Base-by-base conservation (phyloP, 2,113 vertebrate species). In the Eudyptes chrysolophus region DNA sequence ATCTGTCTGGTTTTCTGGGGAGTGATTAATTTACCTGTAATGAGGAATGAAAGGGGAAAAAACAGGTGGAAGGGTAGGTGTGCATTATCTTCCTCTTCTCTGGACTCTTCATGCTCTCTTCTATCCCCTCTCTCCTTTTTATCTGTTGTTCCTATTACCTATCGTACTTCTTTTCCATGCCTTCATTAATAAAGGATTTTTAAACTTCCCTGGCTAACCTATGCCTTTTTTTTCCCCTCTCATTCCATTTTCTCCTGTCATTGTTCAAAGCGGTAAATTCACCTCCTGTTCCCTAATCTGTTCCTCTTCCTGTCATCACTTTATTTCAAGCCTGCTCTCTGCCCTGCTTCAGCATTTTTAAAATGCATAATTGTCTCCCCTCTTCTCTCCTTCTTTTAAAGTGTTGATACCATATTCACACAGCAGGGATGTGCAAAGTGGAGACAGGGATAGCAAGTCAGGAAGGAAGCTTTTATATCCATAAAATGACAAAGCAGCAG, bases 211-310 rank as follows among this genome's bases (percentile, higher is more conserved):
- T 94, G 32, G 27, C 36, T 94, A 94, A 71, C 14, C 58, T 72
- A 36, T 34, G 20, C 16, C 3, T 68, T 81, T 54, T 24, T 65
- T 4, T 1, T 6, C 5, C 7, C 3, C 21, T 46, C 49, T 72
- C 36, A 36, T 97, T 92, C 81, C 11, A 40, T 77, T 92, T 93
- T 83, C n/a, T 86, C 8, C 14, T 72, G 34, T 88, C 75, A 42
- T 54, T 92, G 74, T 90, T 74, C 61, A 65, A 83, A 94, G 71
- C 11, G 69, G 62, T 94, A 94, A 90, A 96, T 91, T 94, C 34
- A 46, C 44, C 34, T 95, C 52, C 75, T 85, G 44, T 89, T 94
- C 78, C 83, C 58, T 69, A 69, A 85, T 92, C 40, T 65, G 22
- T 69, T 93, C 48, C 52, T 92, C 40, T 89, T 95, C 66, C 51